Evolutionary conservation across 1,140 invertebrate genomes (phyloP), one percentile per base, ranked within the genome.

Genomic region (Pomacea maculata): DNA sequence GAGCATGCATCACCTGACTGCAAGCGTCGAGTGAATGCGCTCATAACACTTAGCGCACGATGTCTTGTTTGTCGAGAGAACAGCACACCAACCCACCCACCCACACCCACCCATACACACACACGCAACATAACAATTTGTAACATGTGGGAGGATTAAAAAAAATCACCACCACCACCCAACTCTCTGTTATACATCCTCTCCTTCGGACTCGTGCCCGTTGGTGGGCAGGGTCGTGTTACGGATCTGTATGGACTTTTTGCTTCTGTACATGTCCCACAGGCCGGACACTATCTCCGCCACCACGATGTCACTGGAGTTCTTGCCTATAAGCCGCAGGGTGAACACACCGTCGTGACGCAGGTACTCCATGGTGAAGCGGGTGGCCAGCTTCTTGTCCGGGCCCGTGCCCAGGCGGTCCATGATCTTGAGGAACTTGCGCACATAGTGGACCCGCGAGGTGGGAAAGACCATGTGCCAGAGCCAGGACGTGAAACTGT

Each of bases 371-470:
- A 89, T 84, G 3, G 86, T 87, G 75, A 90, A 90, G 45, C 88
- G 81, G 45, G 86, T 85, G 52, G 88, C 88, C 21, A 89, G 80
- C 77, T 89, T 89, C 76, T 88, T 87, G 74, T 91, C 90, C 15
- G 87, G 87, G 25, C 87, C 87, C 14, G 88, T 83, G 9, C 86
- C 86, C 8, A 91, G 83, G 6, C 89, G 83, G 76, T 89, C 88
- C 88, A 91, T 91, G 61, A 91, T 83, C 85, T 90, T 91, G 19
- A 92, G 85, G 81, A 92, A 91, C 83, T 92, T 92, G 75, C 88
- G 83, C 52, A 92, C 85, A 83, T 91, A 92, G 45, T 90, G 88
- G 63, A 91, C 87, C 71, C 91, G 82, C 61, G 88, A 89, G 63
- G 87, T 86, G 76, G 88, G 88, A 84, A 90, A 89, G 14, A 89